A percentile compares a stretch with the other conserved stretches of the same genome.
Evolutionary conservation across 2,113 vertebrate genomes (phyloP).

Genomic region (Engystomops pustulosus): DNA sequence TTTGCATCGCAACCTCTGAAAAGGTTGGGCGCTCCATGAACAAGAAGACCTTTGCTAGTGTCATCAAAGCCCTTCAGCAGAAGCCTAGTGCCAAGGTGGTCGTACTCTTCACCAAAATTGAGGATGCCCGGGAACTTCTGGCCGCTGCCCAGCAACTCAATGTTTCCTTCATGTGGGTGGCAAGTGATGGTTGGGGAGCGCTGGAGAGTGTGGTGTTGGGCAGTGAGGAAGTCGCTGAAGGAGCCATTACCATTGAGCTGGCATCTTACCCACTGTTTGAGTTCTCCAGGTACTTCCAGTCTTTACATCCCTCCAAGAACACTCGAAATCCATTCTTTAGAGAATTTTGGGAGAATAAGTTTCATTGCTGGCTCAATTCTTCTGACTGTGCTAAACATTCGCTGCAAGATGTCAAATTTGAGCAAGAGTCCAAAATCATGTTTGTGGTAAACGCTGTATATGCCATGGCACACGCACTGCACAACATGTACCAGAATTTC

Average conservation of each 20-base stretch:
- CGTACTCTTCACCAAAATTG: conserved; percentile 91
- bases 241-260: conserved; percentile 94
- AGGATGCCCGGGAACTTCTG: conserved; percentile 92
- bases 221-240: conserved; percentile 85
- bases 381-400: conserved; percentile 82
- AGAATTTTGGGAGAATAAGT: conserved; percentile 96
- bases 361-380: conserved; percentile 84
- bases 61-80: conserved; percentile 89
- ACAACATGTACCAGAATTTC: conserved; percentile 90
- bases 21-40: conserved; percentile 97
- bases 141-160: conserved; percentile 88
- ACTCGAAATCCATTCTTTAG: conserved; percentile 95
- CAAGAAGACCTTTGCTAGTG: conserved; percentile 84
- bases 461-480: conserved; percentile 93
- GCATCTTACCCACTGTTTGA: conserved; percentile 89
- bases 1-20: conserved; percentile 96
- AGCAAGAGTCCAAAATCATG: conserved; percentile 97
- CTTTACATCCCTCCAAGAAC: conserved; percentile 90
- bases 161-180: conserved; percentile 91
- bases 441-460: conserved; percentile 97
- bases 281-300: conserved; percentile 89
- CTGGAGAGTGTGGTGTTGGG: conserved; percentile 92
- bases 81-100: conserved; percentile 95
- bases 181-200: conserved; percentile 97
- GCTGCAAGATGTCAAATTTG: conserved; percentile 83